Evolutionary conservation across 2,113 vertebrate species (phyloP).

Genomic region (Physeter macrocephalus): DNA sequence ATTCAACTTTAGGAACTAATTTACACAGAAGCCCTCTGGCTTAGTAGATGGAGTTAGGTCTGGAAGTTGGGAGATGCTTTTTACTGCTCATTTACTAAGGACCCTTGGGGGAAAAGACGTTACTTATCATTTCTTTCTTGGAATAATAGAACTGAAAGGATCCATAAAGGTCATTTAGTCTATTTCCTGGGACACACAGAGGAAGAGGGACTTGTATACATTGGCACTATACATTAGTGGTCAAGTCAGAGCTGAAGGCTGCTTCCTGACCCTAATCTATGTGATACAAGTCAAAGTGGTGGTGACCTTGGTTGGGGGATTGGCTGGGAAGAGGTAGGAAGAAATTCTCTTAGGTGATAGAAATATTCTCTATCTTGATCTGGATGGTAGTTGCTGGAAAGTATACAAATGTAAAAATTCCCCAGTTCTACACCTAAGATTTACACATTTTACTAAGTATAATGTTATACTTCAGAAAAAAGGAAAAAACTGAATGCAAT

Average conservation of each 20-base stretch:
- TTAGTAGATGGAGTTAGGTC: background rate
- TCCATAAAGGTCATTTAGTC: background rate
- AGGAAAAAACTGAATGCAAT: background rate
- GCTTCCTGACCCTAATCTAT: background rate
- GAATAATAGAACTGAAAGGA: background rate
- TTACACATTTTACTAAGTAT: background rate
- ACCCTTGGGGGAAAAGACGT: background rate
- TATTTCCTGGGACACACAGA: background rate
- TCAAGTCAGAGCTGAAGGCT: background rate
- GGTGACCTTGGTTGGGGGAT: background rate
- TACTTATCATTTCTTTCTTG: background rate
- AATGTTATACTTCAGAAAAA: background rate
- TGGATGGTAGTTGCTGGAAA: background rate
- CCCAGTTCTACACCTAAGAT: background rate
- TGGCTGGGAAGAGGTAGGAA: background rate
- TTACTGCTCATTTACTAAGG: background rate
- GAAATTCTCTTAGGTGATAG: background rate
- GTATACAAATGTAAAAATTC: background rate
- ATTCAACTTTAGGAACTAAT: slow-evolving; percentile 21
- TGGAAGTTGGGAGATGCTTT: background rate
- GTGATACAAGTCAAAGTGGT: background rate
- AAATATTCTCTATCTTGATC: background rate
- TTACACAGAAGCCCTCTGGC: background rate
- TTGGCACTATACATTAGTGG: background rate
- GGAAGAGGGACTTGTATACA: background rate